phyloP scores from a whole-genome alignment of 2,113 vertebrate species.

The Cynocephalus volans region DNA sequence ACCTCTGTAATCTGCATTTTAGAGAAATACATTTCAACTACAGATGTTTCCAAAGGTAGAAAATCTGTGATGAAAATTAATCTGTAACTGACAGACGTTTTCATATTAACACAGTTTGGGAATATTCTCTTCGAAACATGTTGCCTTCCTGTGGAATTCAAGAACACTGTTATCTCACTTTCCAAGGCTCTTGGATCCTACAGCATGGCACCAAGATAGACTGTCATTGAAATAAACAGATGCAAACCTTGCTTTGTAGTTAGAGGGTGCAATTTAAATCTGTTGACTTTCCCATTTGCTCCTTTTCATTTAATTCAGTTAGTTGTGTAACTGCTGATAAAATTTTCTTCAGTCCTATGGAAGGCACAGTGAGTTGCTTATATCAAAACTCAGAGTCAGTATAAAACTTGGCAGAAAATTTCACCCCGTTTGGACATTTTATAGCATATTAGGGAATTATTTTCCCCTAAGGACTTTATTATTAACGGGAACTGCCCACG shows the following conservation, averaged over 20 bases:
- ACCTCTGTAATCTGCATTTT: conserved; percentile 76
- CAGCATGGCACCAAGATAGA: not conserved
- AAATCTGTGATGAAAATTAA: conserved; percentile 70
- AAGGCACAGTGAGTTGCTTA: conserved; percentile 35
- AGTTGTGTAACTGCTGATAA: conserved; percentile 25
- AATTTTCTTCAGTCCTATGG: conserved; percentile 18
- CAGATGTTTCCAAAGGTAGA: conserved; percentile 72
- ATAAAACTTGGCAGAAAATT: conserved; percentile 63
- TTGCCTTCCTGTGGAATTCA: conserved; percentile 63
- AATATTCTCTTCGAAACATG: conserved; percentile 31
- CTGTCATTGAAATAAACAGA: conserved; percentile 48
- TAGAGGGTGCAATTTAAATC: conserved; percentile 67
- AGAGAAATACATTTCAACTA: conserved; percentile 63
- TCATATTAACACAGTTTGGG: conserved; percentile 37
- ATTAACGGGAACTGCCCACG: conserved; percentile 76
- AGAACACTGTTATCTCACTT: not conserved
- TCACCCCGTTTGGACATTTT: conserved; percentile 60
- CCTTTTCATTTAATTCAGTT: conserved; percentile 19
- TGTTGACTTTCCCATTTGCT: conserved; percentile 20
- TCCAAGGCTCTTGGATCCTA: conserved; percentile 5
- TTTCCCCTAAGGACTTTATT: conserved; percentile 71
- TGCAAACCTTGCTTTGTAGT: not conserved
- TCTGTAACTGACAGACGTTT: conserved; percentile 68
- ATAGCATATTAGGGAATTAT: conserved; percentile 51
- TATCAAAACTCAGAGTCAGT: conserved; percentile 58